Evolutionary conservation across 2,888 invertebrate species (phyloP).

Genomic region (Furcula furcula): DNA sequence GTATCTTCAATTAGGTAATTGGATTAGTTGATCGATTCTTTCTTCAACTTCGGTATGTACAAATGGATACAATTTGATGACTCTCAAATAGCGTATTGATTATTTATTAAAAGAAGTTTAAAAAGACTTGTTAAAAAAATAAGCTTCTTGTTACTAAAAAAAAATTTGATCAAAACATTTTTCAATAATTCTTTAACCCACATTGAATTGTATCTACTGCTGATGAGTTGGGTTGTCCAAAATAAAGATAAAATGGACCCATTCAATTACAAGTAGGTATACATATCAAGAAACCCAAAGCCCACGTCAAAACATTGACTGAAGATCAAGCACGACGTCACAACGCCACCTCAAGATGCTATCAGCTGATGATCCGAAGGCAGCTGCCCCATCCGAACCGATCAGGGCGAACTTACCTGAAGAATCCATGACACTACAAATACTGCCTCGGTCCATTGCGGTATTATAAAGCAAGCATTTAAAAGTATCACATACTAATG

Average conservation of each 20-base stretch:
- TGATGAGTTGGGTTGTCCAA: no score
- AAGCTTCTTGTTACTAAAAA: no score
- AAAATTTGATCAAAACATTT: no score
- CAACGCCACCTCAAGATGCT: constrained; percentile 50
- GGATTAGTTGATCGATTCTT: no score
- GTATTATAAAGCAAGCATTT: not conserved
- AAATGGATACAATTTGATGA: no score
- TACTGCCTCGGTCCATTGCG: not conserved
- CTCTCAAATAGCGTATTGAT: no score
- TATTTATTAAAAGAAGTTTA: no score
- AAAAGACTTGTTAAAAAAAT: no score
- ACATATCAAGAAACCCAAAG: constrained; percentile 8
- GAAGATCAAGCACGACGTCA: constrained; percentile 45
- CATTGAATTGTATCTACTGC: no score
- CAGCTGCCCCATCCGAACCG: constrained; percentile 56
- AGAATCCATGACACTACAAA: not conserved
- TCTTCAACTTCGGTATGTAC: no score
- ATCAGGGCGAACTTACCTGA: constrained; percentile 14
- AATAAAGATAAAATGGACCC: not conserved
- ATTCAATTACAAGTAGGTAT: constrained; percentile 2
- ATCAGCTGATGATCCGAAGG: constrained; percentile 58
- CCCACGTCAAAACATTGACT: constrained; percentile 65
- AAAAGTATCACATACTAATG: not conserved
- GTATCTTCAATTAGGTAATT: no score
- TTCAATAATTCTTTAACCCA: no score